These are phyloP conservation scores for Melospiza melodia DNA, from an alignment of 2,113 vertebrate genomes.

Conservation along the genomic window DNA sequence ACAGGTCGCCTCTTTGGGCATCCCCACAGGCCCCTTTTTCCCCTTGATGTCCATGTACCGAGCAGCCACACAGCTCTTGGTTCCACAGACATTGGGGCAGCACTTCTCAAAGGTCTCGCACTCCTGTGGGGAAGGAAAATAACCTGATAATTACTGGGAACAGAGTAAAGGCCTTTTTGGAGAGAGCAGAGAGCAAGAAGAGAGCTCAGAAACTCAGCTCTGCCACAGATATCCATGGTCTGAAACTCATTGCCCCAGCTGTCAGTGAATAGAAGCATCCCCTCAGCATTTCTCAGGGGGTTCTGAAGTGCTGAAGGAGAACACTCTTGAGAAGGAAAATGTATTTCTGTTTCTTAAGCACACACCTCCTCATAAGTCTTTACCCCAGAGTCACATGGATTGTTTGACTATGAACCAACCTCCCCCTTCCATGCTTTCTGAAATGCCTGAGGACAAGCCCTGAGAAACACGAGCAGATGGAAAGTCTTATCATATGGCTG, in stretches of 20 bases:
- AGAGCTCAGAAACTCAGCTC: neutral
- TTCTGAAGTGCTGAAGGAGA: neutral
- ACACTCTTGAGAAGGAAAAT: neutral
- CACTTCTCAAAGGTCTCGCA: constrained; percentile 95
- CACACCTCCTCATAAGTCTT: neutral
- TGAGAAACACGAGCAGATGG: constrained; percentile 39
- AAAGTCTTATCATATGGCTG: constrained; percentile 65
- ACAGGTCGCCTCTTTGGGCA: constrained; percentile 88
- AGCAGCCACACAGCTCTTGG: constrained; percentile 91
- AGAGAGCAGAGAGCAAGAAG: neutral
- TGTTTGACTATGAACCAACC: neutral
- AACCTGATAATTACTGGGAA: neutral
- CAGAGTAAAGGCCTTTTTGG: neutral
- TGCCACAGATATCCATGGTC: neutral
- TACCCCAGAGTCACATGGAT: constrained; percentile 29
- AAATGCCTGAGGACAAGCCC: constrained; percentile 52
- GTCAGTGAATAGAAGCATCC: neutral
- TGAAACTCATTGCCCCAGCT: neutral
- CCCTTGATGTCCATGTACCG: constrained; percentile 86
- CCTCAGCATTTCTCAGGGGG: neutral
- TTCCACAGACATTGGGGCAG: constrained; percentile 95
- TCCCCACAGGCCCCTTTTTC: constrained; percentile 83
- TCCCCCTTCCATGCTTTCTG: neutral
- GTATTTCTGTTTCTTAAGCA: neutral
- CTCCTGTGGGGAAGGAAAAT: constrained; percentile 75